A percentile compares a stretch with the other conserved stretches of the same genome.
These are phyloP conservation scores for Capreolus pygargus DNA, from an alignment of 2,113 vertebrate genomes.

Conservation along the genomic window DNA sequence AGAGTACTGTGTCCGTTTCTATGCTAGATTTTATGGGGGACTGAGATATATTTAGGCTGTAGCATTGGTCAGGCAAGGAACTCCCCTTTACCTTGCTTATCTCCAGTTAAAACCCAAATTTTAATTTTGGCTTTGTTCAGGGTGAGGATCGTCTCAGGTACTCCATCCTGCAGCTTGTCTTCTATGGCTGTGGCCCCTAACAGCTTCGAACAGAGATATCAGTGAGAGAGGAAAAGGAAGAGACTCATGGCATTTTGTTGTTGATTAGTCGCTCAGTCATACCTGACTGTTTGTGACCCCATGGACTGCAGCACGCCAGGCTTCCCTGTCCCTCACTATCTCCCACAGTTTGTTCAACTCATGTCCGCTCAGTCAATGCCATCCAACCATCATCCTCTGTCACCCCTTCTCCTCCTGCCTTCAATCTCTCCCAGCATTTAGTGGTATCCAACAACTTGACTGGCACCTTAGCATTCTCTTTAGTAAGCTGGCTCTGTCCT, in stretches of 20 bases:
- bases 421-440: background rate
- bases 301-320: background rate
- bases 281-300: background rate
- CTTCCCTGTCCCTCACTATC: background rate
- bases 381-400: background rate
- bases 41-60: background rate
- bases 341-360: background rate
- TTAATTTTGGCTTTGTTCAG: constrained; percentile 94
- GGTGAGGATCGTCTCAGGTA: constrained; percentile 92
- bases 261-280: background rate
- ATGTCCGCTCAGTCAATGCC: background rate
- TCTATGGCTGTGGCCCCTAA: constrained; percentile 93
- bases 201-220: constrained; percentile 77
- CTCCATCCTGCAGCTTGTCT: constrained; percentile 95
- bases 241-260: background rate
- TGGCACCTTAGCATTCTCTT: background rate
- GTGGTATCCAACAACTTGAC: background rate
- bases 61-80: background rate
- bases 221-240: background rate
- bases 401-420: background rate
- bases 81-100: constrained; percentile 91
- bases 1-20: background rate
- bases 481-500: background rate
- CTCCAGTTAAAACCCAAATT: constrained; percentile 96
- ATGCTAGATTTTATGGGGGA: background rate